A percentile compares a stretch with the other conserved stretches of the same genome.
phyloP scores from a whole-genome alignment of 2,888 invertebrate species.

The Sphecodes monilicornis region DNA sequence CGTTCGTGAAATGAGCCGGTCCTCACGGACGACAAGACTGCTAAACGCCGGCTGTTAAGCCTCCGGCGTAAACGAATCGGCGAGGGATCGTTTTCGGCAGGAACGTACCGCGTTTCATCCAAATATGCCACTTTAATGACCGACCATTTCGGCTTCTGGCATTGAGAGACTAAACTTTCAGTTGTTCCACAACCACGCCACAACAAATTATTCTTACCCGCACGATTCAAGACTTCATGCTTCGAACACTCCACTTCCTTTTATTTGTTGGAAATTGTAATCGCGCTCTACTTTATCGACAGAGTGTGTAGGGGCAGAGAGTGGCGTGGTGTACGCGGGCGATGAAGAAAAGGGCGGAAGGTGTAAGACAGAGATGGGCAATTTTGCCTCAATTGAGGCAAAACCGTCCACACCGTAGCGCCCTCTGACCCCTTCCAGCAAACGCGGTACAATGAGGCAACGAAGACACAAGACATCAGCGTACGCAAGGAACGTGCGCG shows the following conservation, averaged over 20 bases:
- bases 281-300: too few relatives aligned
- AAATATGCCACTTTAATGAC: constrained; percentile 53
- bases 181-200: background rate
- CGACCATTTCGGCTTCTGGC: constrained; percentile 40
- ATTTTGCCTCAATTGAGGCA: too few relatives aligned
- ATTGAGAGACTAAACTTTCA: constrained; percentile 9
- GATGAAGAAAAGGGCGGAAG: too few relatives aligned
- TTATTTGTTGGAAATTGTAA: too few relatives aligned
- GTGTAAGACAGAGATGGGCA: too few relatives aligned
- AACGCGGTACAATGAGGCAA: too few relatives aligned
- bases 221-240: background rate
- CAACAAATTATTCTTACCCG: background rate
- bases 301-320: too few relatives aligned
- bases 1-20: constrained; percentile 50
- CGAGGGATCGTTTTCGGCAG: constrained; percentile 40
- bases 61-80: constrained; percentile 52
- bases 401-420: too few relatives aligned
- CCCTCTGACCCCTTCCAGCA: too few relatives aligned
- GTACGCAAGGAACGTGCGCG: too few relatives aligned
- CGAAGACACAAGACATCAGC: too few relatives aligned
- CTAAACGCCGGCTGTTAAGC: constrained; percentile 66
- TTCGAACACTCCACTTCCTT: background rate
- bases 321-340: too few relatives aligned
- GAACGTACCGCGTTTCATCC: constrained; percentile 40
- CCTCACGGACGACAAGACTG: constrained; percentile 63